A percentile compares a stretch with the other conserved stretches of the same genome.
phyloP scores from a whole-genome alignment of 2,888 invertebrate genomes.

The Caenorhabditis angaria region DNA sequence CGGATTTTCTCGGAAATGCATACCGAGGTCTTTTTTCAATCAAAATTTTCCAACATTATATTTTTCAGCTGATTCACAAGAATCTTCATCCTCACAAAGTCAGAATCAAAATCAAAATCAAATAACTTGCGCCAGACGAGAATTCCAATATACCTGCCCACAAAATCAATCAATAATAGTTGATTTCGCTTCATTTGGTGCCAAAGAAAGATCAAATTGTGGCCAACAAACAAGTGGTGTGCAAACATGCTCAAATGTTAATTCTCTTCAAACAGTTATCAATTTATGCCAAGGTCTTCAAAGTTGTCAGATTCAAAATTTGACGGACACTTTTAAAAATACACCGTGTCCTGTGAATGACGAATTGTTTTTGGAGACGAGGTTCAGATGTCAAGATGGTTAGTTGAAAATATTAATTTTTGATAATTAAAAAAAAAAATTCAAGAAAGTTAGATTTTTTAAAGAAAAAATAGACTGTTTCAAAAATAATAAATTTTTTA shows the following conservation, averaged over 20 bases:
- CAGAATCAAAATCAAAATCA: conserved; percentile 9
- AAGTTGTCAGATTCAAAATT: conserved; percentile 43
- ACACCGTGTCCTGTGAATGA: conserved; percentile 44
- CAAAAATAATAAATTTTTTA: no score
- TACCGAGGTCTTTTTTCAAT: no score
- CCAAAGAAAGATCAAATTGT: conserved; percentile 37
- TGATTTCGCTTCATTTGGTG: conserved; percentile 60
- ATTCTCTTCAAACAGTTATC: conserved; percentile 47
- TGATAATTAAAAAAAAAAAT: no score
- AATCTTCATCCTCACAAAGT: not conserved
- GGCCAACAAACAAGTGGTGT: conserved; percentile 12
- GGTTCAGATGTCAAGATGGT: conserved; percentile 44
- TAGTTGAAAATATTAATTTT: no score
- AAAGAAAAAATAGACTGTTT: no score
- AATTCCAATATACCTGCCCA: conserved; percentile 50
- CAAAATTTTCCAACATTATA: not conserved
- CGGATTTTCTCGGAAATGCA: no score
- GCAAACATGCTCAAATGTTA: conserved; percentile 46
- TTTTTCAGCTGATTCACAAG: conserved; percentile 1
- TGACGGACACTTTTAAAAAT: conserved; percentile 35
- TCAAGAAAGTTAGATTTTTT: not conserved
- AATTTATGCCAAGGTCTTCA: conserved; percentile 50
- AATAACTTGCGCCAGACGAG: conserved; percentile 25
- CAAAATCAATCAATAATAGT: conserved; percentile 52
- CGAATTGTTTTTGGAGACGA: conserved; percentile 46